Base-by-base conservation (phyloP, 2,113 vertebrate genomes). In the Ptilonorhynchus violaceus region DNA sequence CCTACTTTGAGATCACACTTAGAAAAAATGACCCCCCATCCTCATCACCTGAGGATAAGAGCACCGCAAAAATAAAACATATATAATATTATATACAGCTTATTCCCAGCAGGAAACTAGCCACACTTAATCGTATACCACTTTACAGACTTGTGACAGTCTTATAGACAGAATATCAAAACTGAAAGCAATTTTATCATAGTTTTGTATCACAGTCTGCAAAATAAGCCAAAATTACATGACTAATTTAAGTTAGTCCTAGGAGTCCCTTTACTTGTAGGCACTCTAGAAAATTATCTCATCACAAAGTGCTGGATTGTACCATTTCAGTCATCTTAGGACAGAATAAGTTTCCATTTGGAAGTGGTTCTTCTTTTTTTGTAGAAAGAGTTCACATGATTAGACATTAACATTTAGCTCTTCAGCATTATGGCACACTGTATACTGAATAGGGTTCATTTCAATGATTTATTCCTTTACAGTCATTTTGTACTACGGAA, bases 121-220 rank as follows among this genome's bases (percentile, higher is more conserved):
- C 14, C 18, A 55, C 13, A 62, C 23, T 66, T 56, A 56, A 70
- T 67, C 33, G 11, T 70, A 2, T 35, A 74, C 20, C 5, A 20
- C 0, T 1, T 33, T 28, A 56, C 1, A 1, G 10, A 53, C 14
- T 68, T 70, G 6, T 27, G n/a, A n/a, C n/a, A n/a, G n/a, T n/a
- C n/a, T n/a, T n/a, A n/a, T n/a, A n/a, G n/a, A n/a, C 42, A 52
- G 19, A 68, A 52, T 82, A 85, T 17, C 10, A 89, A 78, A 85
- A 53, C 13, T 31, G 8, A 60, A 91, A 92, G 15, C 3, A 69
- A 42, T 56, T 82, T 24, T 52, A 44, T 63, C 15, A 44, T 25
- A 47, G 11, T 44, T 89, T 79, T 72, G 5, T 52, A 47, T 37
- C 15, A 31, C 23, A n/a, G 6, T 7, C 24, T 78, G 39, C 21